phyloP scores from a whole-genome alignment of 2,888 invertebrate species.

The Cataglyphis albicans region DNA sequence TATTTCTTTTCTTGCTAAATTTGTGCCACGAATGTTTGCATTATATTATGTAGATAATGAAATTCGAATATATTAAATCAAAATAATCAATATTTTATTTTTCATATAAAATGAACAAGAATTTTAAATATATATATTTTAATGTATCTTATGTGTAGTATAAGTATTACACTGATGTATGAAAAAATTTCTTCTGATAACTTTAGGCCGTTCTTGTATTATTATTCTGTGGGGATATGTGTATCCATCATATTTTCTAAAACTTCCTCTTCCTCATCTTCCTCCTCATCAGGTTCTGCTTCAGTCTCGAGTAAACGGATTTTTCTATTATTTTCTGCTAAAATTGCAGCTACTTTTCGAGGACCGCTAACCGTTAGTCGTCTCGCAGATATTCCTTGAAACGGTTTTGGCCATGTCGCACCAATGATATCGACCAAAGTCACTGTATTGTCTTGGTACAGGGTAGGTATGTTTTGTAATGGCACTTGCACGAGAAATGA shows the following conservation, averaged over 20 bases:
- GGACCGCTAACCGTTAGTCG: slow-evolving; percentile 94
- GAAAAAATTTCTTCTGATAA: too few species aligned
- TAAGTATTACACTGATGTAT: too few species aligned
- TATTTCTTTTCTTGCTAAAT: too few species aligned
- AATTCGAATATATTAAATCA: too few species aligned
- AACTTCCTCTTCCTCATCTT: slow-evolving; percentile 88
- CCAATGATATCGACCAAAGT: slow-evolving; percentile 80
- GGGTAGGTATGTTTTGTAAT: slow-evolving; percentile 68
- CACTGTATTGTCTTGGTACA: slow-evolving; percentile 66
- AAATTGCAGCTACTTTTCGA: slow-evolving; percentile 93
- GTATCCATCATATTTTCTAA: slow-evolving; percentile 72
- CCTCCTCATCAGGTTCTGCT: slow-evolving; percentile 96
- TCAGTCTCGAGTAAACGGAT: slow-evolving; percentile 97
- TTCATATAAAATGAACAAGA: too few species aligned
- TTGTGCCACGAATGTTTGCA: too few species aligned
- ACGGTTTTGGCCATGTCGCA: slow-evolving; percentile 78
- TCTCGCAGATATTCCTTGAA: slow-evolving; percentile 84
- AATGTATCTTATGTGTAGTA: too few species aligned
- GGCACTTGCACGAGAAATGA: slow-evolving; percentile 82
- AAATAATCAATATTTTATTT: too few species aligned
- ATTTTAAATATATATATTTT: too few species aligned
- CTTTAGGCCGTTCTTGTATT: neutral
- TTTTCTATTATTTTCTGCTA: slow-evolving; percentile 92
- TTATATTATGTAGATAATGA: too few species aligned
- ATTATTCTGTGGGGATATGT: slow-evolving; percentile 46